Conservation (phyloP, 1,140 invertebrate species). For the Achroia grisella region DNA sequence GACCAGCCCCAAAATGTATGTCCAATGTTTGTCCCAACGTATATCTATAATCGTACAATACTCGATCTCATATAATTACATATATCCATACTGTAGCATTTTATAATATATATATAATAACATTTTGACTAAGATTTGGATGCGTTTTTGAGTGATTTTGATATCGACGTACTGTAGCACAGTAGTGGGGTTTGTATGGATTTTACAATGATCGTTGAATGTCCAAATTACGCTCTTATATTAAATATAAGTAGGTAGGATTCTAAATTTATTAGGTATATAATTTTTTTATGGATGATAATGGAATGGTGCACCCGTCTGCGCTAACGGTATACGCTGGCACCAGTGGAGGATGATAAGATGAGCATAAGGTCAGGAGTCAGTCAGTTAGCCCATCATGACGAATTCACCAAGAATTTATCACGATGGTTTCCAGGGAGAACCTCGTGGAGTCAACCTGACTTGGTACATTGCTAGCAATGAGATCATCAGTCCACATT, state of each 20-base stretch:
- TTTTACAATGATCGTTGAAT: neutral
- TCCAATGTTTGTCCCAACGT: slow-evolving; percentile 1
- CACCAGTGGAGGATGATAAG: too few relatives aligned
- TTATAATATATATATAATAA: slow-evolving; percentile 2
- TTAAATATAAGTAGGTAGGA: slow-evolving; percentile 6
- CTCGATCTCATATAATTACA: slow-evolving; percentile 8
- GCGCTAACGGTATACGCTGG: too few relatives aligned
- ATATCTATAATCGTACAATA: slow-evolving; percentile 28
- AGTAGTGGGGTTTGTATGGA: slow-evolving; percentile 1
- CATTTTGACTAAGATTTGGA: slow-evolving; percentile 10
- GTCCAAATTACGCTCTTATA: slow-evolving; percentile 3
- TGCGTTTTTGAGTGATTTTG: slow-evolving; percentile 14
- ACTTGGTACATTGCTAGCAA: too few relatives aligned
- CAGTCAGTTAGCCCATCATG: too few relatives aligned
- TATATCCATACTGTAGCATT: slow-evolving; percentile 18
- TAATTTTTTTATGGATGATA: too few relatives aligned
- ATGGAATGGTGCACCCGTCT: too few relatives aligned
- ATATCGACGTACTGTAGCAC: slow-evolving; percentile 9
- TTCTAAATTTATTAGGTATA: neutral
- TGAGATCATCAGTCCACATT: too few relatives aligned
- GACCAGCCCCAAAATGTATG: neutral
- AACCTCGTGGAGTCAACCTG: too few relatives aligned
- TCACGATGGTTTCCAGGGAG: too few relatives aligned
- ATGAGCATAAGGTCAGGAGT: too few relatives aligned
- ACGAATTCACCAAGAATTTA: too few relatives aligned